A percentile compares a stretch with the other conserved stretches of the same genome.
Evolutionary conservation across 2,797 vertebrate genomes (phyloP).

Genomic region (Schizopygopsis malacanthus): DNA sequence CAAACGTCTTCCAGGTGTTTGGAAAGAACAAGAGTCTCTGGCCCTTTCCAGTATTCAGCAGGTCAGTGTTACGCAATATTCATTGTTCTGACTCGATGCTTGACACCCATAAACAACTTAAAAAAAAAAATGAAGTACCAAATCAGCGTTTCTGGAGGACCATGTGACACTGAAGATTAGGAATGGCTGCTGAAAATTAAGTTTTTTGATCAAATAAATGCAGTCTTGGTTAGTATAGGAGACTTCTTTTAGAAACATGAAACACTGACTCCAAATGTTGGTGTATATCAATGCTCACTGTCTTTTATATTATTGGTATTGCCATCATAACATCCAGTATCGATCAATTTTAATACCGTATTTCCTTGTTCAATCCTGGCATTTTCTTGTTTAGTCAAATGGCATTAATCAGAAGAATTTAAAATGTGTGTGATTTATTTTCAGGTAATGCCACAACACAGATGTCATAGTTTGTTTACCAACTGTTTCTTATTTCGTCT

Average conservation of each 20-base stretch:
- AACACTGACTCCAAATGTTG: not conserved
- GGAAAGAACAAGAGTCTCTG: conserved; percentile 81
- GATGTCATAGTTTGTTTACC: not conserved
- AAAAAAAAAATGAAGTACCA: not conserved
- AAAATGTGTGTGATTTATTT: not conserved
- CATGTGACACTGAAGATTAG: not conserved
- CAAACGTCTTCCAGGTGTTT: conserved; percentile 84
- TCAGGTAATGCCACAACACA: not conserved
- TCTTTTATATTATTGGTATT: not conserved
- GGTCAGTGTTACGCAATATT: conserved; percentile 65
- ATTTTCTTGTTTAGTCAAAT: not conserved
- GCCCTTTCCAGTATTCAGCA: conserved; percentile 80
- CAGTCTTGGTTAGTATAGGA: not conserved
- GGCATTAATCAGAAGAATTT: not conserved
- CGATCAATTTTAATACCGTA: not conserved
- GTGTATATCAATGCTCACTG: too few species aligned
- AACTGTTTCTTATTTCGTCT: not conserved
- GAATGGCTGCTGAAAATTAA: not conserved
- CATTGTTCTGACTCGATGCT: not conserved
- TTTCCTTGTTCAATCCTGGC: not conserved
- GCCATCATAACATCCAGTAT: not conserved
- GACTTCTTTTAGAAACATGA: not conserved
- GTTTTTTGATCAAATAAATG: not conserved
- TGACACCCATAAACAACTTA: not conserved
- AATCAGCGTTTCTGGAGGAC: not conserved